Evolutionary conservation across 2,113 vertebrate species (phyloP).

Genomic region (Eulemur macaco): DNA sequence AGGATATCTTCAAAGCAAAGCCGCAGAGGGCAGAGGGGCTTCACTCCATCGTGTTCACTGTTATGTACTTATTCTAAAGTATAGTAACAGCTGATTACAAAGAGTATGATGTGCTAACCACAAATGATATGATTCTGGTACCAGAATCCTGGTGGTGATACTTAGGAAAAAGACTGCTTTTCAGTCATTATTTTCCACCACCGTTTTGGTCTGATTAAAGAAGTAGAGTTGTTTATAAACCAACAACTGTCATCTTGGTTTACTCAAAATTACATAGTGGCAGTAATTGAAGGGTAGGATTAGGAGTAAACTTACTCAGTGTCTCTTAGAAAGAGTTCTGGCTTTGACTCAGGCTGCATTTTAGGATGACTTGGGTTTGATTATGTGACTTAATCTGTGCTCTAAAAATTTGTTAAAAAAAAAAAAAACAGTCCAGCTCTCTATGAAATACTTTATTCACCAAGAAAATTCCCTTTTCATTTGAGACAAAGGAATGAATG

Average conservation of each 20-base stretch:
- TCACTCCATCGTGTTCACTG: background rate
- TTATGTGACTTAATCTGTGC: background rate
- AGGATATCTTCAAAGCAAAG: background rate
- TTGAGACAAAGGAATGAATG: background rate
- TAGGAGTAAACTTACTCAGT: background rate
- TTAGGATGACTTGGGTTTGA: background rate
- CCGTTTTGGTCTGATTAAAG: background rate
- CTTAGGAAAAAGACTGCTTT: background rate
- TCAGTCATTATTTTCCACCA: background rate
- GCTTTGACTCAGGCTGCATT: background rate
- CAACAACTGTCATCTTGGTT: background rate
- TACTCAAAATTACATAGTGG: background rate
- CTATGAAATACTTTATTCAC: background rate
- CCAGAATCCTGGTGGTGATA: background rate
- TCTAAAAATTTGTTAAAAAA: background rate
- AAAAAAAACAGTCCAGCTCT: background rate
- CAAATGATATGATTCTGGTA: background rate
- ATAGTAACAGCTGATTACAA: background rate
- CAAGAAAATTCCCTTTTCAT: background rate
- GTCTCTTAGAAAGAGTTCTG: background rate
- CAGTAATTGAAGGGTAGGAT: background rate
- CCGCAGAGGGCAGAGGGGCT: accelerated
- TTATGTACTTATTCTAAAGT: no score
- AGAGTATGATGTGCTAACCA: background rate
- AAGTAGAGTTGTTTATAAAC: background rate